Evolutionary conservation across 1,140 invertebrate species (phyloP).

Genomic region (Pseudomyrmex dendroicus): DNA sequence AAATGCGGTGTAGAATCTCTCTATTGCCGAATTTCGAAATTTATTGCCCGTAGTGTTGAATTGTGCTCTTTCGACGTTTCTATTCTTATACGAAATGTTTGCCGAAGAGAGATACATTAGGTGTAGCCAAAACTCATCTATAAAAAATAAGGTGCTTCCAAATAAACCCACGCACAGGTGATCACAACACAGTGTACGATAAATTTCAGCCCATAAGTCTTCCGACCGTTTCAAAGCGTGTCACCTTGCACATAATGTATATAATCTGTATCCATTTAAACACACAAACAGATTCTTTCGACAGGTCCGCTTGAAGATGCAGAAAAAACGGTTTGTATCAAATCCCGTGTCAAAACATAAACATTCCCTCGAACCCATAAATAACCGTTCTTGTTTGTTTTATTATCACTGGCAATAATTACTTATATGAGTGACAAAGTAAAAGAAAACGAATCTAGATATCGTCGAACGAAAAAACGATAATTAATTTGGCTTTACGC

Average conservation of each 20-base stretch:
- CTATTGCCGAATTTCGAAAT: conserved; percentile 33
- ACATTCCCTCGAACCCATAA: neutral
- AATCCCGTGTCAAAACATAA: neutral
- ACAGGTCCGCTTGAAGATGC: neutral
- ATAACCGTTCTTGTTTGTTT: neutral
- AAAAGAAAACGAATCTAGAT: neutral
- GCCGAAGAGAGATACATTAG: conserved; percentile 73
- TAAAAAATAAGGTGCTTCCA: conserved; percentile 61
- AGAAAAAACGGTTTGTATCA: neutral
- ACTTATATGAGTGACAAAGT: neutral
- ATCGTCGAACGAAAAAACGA: too few species aligned
- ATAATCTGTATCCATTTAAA: conserved; percentile 16
- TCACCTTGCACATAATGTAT: conserved; percentile 59
- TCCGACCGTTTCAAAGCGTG: conserved; percentile 65
- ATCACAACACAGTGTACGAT: conserved; percentile 77
- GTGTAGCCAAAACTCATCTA: conserved; percentile 76
- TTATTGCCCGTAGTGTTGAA: conserved; percentile 19
- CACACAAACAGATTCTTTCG: conserved; percentile 26
- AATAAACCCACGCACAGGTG: conserved; percentile 74
- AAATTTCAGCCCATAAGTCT: conserved; percentile 83
- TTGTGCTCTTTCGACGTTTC: conserved; percentile 22
- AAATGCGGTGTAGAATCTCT: neutral
- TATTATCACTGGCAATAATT: neutral
- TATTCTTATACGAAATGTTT: conserved; percentile 4
- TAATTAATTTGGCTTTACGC: neutral